Evolutionary conservation across 1,140 invertebrate species (phyloP).

Genomic region (Lucilia sericata): DNA sequence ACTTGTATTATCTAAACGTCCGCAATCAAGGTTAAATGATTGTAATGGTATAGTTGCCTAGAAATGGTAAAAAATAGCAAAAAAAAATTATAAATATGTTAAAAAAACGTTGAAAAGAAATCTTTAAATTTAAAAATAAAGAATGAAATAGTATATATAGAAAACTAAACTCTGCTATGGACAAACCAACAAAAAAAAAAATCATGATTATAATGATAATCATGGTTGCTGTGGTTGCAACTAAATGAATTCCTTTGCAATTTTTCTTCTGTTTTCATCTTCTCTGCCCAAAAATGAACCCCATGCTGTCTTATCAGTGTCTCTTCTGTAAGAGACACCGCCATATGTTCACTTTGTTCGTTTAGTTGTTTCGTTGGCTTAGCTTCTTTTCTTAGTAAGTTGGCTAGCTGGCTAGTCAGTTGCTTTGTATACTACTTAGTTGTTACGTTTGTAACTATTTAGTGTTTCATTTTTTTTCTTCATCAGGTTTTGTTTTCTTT

Average conservation of each 20-base stretch:
- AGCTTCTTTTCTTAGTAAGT: not conserved
- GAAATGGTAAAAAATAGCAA: constrained; percentile 48
- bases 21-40: constrained; percentile 67
- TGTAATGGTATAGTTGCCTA: constrained; percentile 68
- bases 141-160: not conserved
- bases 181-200: not conserved
- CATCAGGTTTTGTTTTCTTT: not conserved
- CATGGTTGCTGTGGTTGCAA: not conserved
- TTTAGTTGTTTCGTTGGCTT: not conserved
- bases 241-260: not conserved
- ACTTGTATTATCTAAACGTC: constrained; percentile 55
- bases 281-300: not conserved
- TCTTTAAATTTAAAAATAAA: not conserved
- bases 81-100: no score
- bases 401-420: not conserved
- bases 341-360: constrained; percentile 10
- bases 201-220: constrained; percentile 18
- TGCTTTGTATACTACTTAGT: not conserved
- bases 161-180: not conserved
- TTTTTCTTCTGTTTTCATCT: constrained; percentile 15
- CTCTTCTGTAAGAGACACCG: constrained; percentile 20
- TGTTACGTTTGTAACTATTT: not conserved
- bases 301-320: constrained; percentile 32
- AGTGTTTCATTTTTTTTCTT: not conserved
- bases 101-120: not conserved